These are phyloP conservation scores for Sialia sialis DNA, from an alignment of 2,113 vertebrate genomes.

Conservation along the genomic window DNA sequence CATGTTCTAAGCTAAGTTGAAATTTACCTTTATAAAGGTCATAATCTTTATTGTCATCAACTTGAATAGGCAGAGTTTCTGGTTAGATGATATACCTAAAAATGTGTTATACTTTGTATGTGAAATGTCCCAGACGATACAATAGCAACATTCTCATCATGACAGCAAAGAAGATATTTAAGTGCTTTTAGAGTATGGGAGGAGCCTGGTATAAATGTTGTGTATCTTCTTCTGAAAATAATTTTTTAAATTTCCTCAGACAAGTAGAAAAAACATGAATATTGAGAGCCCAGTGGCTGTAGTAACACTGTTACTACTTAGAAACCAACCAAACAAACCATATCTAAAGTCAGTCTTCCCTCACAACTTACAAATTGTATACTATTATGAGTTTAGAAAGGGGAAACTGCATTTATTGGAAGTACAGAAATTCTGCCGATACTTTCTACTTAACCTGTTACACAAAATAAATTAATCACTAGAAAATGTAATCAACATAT, in stretches of 20 bases:
- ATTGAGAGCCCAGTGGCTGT: background rate
- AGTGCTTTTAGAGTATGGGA: background rate
- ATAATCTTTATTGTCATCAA: background rate
- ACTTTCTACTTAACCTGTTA: background rate
- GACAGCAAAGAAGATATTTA: background rate
- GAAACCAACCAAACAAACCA: accelerated
- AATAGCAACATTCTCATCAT: background rate
- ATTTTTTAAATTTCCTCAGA: background rate
- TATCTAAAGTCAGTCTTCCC: accelerated
- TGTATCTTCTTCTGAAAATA: background rate
- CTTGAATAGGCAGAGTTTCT: background rate
- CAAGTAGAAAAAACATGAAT: background rate
- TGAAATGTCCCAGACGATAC: background rate
- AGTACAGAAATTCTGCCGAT: background rate
- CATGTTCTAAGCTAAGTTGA: background rate
- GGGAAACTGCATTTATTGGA: background rate
- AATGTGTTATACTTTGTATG: background rate
- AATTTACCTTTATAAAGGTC: background rate
- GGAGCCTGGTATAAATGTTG: background rate
- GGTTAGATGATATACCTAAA: background rate
- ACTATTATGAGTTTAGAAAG: background rate
- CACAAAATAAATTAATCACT: background rate
- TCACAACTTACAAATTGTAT: background rate
- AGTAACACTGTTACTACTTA: background rate
- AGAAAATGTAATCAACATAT: background rate